phyloP scores from a whole-genome alignment of 1,140 invertebrate species.

The Schlechtendalia chinensis region DNA sequence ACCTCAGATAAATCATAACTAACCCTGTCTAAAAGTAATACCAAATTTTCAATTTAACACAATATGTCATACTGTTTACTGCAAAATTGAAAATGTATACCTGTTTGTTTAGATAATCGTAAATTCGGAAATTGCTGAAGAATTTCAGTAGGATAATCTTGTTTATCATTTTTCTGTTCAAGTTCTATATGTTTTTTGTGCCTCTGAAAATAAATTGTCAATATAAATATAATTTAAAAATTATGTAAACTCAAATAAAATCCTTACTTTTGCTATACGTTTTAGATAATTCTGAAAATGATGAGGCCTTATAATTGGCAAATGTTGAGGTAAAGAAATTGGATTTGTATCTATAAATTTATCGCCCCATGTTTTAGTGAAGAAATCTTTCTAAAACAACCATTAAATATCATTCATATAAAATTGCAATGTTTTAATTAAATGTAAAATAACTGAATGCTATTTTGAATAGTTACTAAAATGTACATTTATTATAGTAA shows the following conservation, averaged over 20 bases:
- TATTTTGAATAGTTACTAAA: background rate
- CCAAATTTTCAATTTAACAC: background rate
- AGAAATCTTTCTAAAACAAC: conserved; percentile 70
- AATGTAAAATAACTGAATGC: conserved; percentile 10
- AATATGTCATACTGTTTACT: no score
- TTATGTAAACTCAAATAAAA: background rate
- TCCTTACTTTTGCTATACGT: conserved; percentile 63
- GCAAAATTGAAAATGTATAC: conserved; percentile 51
- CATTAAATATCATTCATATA: conserved; percentile 53
- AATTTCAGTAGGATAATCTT: conserved; percentile 57
- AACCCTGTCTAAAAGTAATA: conserved; percentile 46
- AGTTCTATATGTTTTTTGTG: conserved; percentile 59
- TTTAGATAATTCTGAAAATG: conserved; percentile 88
- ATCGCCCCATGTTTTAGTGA: conserved; percentile 97
- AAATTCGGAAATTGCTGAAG: conserved; percentile 59
- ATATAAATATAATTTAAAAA: background rate
- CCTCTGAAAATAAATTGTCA: conserved; percentile 56
- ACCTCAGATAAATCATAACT: conserved; percentile 67
- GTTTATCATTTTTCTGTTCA: conserved; percentile 56
- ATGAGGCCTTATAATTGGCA: conserved; percentile 78
- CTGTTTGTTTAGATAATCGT: conserved; percentile 58
- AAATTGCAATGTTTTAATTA: background rate
- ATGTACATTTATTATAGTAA: background rate
- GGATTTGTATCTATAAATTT: conserved; percentile 80
- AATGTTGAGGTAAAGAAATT: conserved; percentile 73